phyloP scores from a whole-genome alignment of 2,797 vertebrate genomes.

The Epinephelus coioides region DNA sequence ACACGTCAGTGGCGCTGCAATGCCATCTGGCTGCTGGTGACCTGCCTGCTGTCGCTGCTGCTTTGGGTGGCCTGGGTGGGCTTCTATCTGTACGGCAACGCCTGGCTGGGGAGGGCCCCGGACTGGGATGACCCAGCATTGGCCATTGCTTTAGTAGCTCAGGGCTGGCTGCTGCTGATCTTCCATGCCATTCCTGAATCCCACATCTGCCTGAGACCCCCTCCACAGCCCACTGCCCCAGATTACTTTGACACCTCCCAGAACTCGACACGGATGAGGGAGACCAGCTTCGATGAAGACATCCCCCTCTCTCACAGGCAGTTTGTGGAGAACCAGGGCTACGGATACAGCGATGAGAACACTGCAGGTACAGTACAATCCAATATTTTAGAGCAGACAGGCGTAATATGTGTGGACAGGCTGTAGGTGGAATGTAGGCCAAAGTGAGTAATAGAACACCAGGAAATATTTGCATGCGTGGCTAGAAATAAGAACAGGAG shows the following conservation, averaged over 20 bases:
- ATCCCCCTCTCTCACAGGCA: slow-evolving; percentile 93
- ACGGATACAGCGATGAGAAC: slow-evolving; percentile 94
- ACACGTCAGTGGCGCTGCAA: slow-evolving; percentile 94
- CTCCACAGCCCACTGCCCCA: slow-evolving; percentile 92
- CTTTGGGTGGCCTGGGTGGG: slow-evolving; percentile 97
- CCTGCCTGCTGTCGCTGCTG: slow-evolving; percentile 90
- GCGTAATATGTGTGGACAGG: slow-evolving; percentile 17
- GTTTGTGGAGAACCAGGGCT: slow-evolving; percentile 97
- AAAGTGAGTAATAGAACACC: slow-evolving; percentile 59
- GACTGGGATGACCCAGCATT: slow-evolving; percentile 93
- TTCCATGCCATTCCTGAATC: slow-evolving; percentile 95
- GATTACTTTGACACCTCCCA: slow-evolving; percentile 98
- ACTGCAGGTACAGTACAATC: slow-evolving; percentile 86
- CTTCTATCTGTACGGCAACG: slow-evolving; percentile 95
- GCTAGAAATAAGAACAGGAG: slow-evolving; percentile 57
- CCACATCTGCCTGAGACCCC: slow-evolving; percentile 91
- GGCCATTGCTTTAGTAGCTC: slow-evolving; percentile 93
- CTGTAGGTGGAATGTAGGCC: slow-evolving; percentile 63
- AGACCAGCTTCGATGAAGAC: slow-evolving; percentile 97
- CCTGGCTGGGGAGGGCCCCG: slow-evolving; percentile 86
- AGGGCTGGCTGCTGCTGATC: slow-evolving; percentile 95
- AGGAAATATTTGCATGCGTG: slow-evolving; percentile 43
- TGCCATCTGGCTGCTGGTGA: slow-evolving; percentile 90
- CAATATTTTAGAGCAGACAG: slow-evolving; percentile 45
- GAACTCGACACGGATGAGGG: slow-evolving; percentile 93